These are phyloP conservation scores for Tupaia tana DNA, from an alignment of 2,113 vertebrate genomes.

Conservation along the genomic window DNA sequence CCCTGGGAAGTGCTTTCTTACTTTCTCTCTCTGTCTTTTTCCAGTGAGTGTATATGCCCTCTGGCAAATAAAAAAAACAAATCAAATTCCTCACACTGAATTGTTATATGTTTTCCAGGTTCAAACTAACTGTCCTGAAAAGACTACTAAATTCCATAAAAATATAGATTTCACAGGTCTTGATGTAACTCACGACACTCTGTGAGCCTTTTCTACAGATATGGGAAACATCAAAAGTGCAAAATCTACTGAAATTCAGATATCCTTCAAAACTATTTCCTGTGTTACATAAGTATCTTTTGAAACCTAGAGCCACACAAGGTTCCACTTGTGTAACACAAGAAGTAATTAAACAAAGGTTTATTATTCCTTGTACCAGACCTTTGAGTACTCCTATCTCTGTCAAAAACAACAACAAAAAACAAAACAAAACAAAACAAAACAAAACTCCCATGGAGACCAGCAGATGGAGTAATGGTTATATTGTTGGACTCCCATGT, in stretches of 20 bases:
- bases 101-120: neutral
- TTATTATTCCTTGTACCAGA: neutral
- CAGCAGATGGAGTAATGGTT: too few species aligned
- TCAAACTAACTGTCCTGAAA: neutral
- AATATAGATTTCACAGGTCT: neutral
- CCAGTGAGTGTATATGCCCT: too few species aligned
- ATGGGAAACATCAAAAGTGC: neutral
- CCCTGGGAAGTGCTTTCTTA: too few species aligned
- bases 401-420: too few species aligned
- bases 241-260: neutral
- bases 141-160: neutral
- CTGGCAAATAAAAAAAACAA: too few species aligned
- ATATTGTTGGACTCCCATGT: too few species aligned
- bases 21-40: too few species aligned
- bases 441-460: too few species aligned
- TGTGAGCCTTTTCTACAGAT: neutral
- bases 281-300: neutral
- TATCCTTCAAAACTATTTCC: neutral
- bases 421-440: too few species aligned
- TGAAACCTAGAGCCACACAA: neutral
- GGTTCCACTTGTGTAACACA: neutral
- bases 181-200: neutral
- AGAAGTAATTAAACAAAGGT: neutral
- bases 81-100: too few species aligned
- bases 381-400: neutral